Conservation (phyloP, 2,113 vertebrate genomes). For the Hyperopisus bebe region DNA sequence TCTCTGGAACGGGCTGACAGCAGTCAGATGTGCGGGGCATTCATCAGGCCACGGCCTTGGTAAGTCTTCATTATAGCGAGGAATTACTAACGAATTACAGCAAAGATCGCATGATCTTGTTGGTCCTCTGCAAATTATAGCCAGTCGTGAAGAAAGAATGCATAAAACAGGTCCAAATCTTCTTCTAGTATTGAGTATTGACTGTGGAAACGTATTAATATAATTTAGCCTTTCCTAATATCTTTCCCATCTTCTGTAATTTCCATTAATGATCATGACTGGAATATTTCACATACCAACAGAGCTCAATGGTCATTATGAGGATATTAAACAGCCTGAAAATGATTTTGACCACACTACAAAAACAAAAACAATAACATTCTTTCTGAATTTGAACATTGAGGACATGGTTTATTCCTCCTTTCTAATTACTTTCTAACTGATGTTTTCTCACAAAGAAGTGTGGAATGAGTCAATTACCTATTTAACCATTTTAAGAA, state of each 20-base stretch:
- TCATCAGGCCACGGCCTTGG: background rate
- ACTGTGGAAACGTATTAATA: background rate
- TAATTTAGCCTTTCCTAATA: background rate
- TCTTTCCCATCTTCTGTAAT: background rate
- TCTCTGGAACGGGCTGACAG: background rate
- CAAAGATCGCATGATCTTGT: background rate
- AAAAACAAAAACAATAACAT: background rate
- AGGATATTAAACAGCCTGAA: background rate
- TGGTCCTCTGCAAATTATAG: background rate
- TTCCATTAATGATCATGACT: background rate
- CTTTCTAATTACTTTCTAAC: background rate
- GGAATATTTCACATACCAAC: background rate
- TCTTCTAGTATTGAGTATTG: background rate
- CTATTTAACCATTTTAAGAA: background rate
- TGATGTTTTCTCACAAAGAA: background rate
- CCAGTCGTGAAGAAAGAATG: background rate
- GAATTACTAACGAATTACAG: background rate
- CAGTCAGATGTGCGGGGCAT: background rate
- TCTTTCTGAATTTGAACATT: background rate
- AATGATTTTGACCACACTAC: background rate
- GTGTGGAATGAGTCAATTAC: background rate
- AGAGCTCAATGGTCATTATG: background rate
- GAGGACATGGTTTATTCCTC: background rate
- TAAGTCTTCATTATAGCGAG: background rate
- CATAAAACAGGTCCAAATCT: background rate